Conservation (phyloP, 2,888 invertebrate species). For the Sepioteuthis lessoniana region DNA sequence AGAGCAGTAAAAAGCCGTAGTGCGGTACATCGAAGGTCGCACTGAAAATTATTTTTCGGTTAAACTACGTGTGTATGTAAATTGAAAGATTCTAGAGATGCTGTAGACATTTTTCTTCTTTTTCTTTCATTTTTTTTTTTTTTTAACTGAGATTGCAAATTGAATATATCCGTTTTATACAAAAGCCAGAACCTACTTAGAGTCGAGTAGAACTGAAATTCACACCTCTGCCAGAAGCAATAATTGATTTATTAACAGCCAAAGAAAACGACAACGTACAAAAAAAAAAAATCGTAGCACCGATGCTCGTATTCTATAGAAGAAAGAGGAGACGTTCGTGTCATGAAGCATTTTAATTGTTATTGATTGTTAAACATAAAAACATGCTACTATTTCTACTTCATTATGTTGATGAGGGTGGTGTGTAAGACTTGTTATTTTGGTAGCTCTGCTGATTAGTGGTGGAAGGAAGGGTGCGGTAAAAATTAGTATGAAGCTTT, state of each 20-base stretch:
- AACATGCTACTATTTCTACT: not conserved
- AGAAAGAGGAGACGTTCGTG: not conserved
- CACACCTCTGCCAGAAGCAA: not conserved
- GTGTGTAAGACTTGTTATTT: not conserved
- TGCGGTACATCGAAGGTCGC: not conserved
- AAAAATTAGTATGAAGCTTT: not conserved
- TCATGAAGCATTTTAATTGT: not conserved
- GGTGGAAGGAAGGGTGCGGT: not conserved
- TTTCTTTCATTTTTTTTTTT: not conserved
- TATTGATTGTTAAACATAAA: not conserved
- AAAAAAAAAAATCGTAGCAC: not conserved
- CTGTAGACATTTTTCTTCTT: not conserved
- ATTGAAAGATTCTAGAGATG: not conserved
- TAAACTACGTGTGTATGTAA: not conserved
- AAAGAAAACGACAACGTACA: not conserved
- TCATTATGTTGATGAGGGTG: not conserved
- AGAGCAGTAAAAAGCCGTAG: not conserved
- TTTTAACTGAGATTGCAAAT: not conserved
- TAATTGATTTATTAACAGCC: not conserved
- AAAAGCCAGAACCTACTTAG: not conserved
- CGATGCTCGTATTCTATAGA: not conserved
- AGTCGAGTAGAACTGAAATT: not conserved
- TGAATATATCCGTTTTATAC: not conserved
- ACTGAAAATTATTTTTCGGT: not conserved
- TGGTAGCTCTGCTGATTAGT: not conserved